Evolutionary conservation across 2,888 invertebrate species (phyloP).

Genomic region (Lycaena phlaeas): DNA sequence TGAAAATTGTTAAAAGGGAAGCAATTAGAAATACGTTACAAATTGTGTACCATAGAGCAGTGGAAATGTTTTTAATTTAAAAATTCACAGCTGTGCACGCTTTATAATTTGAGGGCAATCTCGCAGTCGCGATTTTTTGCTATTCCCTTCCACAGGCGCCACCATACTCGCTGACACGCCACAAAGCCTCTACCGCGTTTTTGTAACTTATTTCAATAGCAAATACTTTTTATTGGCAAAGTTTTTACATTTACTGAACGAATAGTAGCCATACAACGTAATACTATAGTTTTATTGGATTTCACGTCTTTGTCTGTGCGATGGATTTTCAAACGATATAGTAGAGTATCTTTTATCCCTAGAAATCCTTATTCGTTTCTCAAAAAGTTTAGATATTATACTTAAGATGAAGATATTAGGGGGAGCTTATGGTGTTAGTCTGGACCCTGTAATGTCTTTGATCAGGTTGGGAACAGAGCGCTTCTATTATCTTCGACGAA

Average conservation of each 20-base stretch:
- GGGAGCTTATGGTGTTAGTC: no score
- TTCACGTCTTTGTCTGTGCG: neutral
- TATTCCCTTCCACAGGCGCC: constrained; percentile 21
- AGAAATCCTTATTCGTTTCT: no score
- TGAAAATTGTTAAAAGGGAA: neutral
- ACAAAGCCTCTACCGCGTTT: constrained; percentile 4
- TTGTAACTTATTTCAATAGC: neutral
- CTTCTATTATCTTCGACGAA: no score
- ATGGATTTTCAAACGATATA: no score
- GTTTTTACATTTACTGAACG: no score
- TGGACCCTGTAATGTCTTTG: no score
- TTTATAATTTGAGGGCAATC: constrained; percentile 19
- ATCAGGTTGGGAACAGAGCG: no score
- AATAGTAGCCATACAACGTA: no score
- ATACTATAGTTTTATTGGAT: neutral
- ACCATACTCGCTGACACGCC: constrained; percentile 15
- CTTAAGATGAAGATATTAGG: no score
- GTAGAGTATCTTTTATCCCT: no score
- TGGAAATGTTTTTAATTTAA: constrained; percentile 2
- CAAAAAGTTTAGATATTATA: no score
- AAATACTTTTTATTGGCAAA: neutral
- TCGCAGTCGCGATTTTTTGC: constrained; percentile 15
- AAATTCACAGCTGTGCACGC: constrained; percentile 14
- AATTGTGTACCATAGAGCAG: constrained; percentile 5
- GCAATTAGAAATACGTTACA: neutral